A percentile compares a stretch with the other conserved stretches of the same genome.
Evolutionary conservation across 2,888 invertebrate species (phyloP).

Genomic region (Bombyx huttoni): DNA sequence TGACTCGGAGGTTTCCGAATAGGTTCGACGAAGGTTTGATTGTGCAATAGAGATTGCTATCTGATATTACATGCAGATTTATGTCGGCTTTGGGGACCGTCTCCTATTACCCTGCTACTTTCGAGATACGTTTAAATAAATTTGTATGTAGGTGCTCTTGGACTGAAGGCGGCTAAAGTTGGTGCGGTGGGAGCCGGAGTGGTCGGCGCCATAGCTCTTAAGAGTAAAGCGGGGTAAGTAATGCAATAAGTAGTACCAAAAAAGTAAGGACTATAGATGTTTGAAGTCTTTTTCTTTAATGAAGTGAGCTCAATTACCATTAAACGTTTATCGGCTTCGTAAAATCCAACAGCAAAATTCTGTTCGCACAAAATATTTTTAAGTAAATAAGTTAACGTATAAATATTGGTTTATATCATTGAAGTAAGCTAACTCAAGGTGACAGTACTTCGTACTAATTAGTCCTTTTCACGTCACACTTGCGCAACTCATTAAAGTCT

Average conservation of each 20-base stretch:
- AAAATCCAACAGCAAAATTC: too few relatives aligned
- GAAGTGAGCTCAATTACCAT: too few relatives aligned
- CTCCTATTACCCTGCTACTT: neutral
- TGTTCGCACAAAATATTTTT: too few relatives aligned
- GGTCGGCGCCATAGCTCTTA: slow-evolving; percentile 47
- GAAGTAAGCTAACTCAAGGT: neutral
- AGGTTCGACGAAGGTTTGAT: too few relatives aligned
- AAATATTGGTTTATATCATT: neutral
- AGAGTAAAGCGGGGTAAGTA: slow-evolving; percentile 34
- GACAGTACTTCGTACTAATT: neutral
- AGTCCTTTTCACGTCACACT: neutral
- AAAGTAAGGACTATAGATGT: too few relatives aligned
- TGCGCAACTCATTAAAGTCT: neutral
- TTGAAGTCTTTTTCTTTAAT: too few relatives aligned
- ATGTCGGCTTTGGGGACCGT: neutral
- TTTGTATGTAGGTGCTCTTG: slow-evolving; percentile 30
- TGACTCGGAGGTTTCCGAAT: too few relatives aligned
- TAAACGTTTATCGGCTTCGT: too few relatives aligned
- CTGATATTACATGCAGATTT: too few relatives aligned
- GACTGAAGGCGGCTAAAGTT: slow-evolving; percentile 55
- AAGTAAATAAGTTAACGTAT: too few relatives aligned
- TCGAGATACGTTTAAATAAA: neutral
- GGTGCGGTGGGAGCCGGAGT: slow-evolving; percentile 48
- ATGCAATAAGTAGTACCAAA: neutral
- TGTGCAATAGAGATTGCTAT: too few relatives aligned